These are phyloP conservation scores for Tubulanus polymorphus DNA, from an alignment of 2,888 invertebrate genomes.

Conservation along the genomic window DNA sequence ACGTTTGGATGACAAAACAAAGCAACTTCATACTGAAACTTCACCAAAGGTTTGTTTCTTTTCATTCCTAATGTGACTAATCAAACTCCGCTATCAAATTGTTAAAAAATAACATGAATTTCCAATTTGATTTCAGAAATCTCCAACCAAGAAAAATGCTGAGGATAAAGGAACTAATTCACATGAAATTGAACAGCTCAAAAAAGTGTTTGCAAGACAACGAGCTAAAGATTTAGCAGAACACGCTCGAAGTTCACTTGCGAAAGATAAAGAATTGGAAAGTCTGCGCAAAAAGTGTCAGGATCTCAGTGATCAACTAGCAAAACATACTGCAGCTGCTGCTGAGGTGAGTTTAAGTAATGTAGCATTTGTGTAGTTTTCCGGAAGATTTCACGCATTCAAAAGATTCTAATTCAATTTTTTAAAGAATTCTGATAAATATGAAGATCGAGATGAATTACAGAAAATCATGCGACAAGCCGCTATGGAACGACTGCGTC, in stretches of 20 bases:
- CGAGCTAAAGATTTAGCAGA: constrained; percentile 46
- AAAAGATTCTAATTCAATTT: no score
- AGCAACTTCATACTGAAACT: constrained; percentile 46
- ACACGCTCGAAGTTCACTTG: constrained; percentile 42
- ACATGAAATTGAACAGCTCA: constrained; percentile 37
- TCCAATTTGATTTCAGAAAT: constrained; percentile 22
- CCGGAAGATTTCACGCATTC: no score
- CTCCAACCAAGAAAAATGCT: constrained; percentile 24
- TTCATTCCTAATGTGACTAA: no score
- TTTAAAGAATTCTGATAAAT: constrained; percentile 22
- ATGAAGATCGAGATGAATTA: constrained; percentile 45
- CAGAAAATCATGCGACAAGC: constrained; percentile 52
- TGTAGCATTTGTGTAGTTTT: no score
- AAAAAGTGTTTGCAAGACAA: constrained; percentile 44
- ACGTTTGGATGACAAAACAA: constrained; percentile 53
- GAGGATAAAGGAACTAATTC: constrained; percentile 7
- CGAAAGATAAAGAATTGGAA: constrained; percentile 48
- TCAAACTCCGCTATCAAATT: background rate
- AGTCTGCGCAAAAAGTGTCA: constrained; percentile 42
- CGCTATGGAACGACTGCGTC: constrained; percentile 53
- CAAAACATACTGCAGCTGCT: constrained; percentile 9
- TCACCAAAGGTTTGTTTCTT: constrained; percentile 6
- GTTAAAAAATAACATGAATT: background rate
- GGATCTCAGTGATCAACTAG: constrained; percentile 38
- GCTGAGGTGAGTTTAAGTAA: no score